A percentile compares a stretch with the other conserved stretches of the same genome.
Evolutionary conservation across 2,888 invertebrate species (phyloP).

Genomic region (Rhingia rostrata): DNA sequence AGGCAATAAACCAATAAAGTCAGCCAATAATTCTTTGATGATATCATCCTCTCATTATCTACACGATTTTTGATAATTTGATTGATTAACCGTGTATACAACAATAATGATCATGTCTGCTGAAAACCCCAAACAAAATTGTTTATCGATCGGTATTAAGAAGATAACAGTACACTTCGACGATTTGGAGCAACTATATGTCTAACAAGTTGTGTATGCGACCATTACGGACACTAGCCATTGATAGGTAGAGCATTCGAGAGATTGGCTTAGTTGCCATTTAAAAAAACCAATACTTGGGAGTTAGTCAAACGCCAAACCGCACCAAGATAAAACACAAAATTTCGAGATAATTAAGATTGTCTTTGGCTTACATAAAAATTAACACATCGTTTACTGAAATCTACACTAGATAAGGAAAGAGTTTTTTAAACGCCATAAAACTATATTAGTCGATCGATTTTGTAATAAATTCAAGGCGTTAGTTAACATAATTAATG

Average conservation of each 20-base stretch:
- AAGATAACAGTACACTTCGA: constrained; percentile 36
- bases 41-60: constrained; percentile 64
- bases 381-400: constrained; percentile 60
- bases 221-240: neutral
- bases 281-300: neutral
- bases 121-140: constrained; percentile 37
- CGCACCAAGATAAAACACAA: constrained; percentile 25
- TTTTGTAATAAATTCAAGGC: constrained; percentile 59
- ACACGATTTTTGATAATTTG: constrained; percentile 70
- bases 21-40: constrained; percentile 62
- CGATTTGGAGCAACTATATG: constrained; percentile 13
- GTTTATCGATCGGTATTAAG: constrained; percentile 39
- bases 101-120: constrained; percentile 72
- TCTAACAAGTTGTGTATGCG: neutral
- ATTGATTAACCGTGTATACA: constrained; percentile 69
- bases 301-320: constrained; percentile 13
- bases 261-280: neutral
- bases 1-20: constrained; percentile 65
- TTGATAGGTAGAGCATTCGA: neutral
- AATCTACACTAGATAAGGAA: constrained; percentile 60
- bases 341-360: constrained; percentile 45
- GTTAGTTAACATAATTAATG: constrained; percentile 46
- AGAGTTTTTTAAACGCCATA: constrained; percentile 37
- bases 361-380: constrained; percentile 54
- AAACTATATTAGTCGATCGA: constrained; percentile 45